Evolutionary conservation across 2,888 invertebrate species (phyloP).

Genomic region (Caenorhabditis afra): DNA sequence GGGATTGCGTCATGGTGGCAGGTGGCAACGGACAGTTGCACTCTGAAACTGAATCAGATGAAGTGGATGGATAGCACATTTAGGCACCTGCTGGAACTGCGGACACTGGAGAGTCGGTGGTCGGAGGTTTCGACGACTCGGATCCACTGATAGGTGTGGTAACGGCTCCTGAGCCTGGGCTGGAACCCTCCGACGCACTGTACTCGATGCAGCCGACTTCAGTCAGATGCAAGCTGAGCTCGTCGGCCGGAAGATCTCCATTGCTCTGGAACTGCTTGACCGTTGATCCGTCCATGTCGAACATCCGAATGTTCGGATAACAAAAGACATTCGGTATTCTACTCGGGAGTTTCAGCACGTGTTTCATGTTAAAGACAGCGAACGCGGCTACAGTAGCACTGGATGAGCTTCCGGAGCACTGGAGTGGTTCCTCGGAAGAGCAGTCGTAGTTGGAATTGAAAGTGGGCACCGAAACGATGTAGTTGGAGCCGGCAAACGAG

Average conservation of each 20-base stretch:
- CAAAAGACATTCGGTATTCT: slow-evolving; percentile 26
- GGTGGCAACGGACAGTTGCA: slow-evolving; percentile 26
- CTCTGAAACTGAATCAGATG: slow-evolving; percentile 5
- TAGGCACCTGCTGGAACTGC: no score
- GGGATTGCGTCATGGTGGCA: slow-evolving; percentile 28
- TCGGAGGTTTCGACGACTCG: no score
- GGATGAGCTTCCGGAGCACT: slow-evolving; percentile 9
- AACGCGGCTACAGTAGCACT: slow-evolving; percentile 1
- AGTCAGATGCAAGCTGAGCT: slow-evolving; percentile 27
- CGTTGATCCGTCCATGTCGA: slow-evolving; percentile 9
- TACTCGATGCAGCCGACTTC: slow-evolving; percentile 41
- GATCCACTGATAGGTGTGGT: no score
- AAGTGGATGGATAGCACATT: no score
- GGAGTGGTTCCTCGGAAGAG: slow-evolving; percentile 14
- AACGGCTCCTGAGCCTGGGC: not conserved
- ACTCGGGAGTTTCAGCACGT: slow-evolving; percentile 13
- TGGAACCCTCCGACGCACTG: not conserved
- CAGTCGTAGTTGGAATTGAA: slow-evolving; percentile 35
- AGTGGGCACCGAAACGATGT: slow-evolving; percentile 19
- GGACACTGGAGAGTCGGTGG: no score
- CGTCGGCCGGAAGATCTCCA: slow-evolving; percentile 27
- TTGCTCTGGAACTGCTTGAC: slow-evolving; percentile 6
- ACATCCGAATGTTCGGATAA: slow-evolving; percentile 21
- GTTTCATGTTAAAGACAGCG: slow-evolving; percentile 36
- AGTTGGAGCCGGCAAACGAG: slow-evolving; percentile 30